Conservation (phyloP, 2,113 vertebrate genomes). For the Tachysurus vachellii region DNA sequence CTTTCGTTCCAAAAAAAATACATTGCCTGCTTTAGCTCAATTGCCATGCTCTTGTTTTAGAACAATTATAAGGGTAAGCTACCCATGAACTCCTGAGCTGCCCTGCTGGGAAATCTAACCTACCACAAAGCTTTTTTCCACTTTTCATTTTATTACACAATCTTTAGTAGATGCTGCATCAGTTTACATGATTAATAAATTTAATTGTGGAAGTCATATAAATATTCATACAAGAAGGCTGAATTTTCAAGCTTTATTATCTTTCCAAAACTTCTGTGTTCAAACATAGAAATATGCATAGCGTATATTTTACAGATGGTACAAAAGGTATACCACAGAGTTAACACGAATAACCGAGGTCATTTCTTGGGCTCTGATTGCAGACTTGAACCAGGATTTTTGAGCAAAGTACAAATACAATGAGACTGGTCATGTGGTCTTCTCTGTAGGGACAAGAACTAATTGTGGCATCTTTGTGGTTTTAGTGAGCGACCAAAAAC, state of each 20-base stretch:
- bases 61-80: conserved; percentile 49
- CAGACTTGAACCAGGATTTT: conserved; percentile 50
- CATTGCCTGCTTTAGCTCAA: conserved; percentile 49
- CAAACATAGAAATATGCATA: conserved; percentile 11
- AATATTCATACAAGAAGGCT: not conserved
- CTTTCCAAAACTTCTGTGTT: conserved; percentile 4
- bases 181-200: not conserved
- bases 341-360: conserved; percentile 35
- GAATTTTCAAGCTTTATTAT: not conserved
- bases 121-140: conserved; percentile 32
- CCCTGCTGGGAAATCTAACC: conserved; percentile 49
- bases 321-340: conserved; percentile 51
- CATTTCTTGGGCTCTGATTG: conserved; percentile 36
- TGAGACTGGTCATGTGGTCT: conserved; percentile 52
- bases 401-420: conserved; percentile 54
- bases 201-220: no score
- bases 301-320: conserved; percentile 33
- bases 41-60: conserved; percentile 40
- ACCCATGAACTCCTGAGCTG: conserved; percentile 44
- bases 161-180: not conserved
- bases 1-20: conserved; percentile 45
- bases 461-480: conserved; percentile 61
- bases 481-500: conserved; percentile 53
- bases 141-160: not conserved
- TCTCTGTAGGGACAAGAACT: conserved; percentile 55